Percentiles rank a stretch among this genome's conserved stretches.
Evolutionary conservation across 2,113 vertebrate species (phyloP).

Genomic region (Charina bottae): DNA sequence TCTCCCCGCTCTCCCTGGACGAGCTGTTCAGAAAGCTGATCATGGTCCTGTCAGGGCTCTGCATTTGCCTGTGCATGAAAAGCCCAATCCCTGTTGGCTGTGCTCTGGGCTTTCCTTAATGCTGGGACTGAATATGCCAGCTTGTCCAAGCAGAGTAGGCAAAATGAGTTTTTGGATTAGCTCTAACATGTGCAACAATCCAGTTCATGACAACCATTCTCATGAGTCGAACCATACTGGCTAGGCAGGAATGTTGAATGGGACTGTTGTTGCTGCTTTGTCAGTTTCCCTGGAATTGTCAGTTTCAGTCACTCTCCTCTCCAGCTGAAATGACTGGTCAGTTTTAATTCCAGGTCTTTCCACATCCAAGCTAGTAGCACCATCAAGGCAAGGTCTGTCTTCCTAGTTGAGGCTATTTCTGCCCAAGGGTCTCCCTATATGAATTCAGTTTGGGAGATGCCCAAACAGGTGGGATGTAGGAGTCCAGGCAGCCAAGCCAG

Average conservation of each 20-base stretch:
- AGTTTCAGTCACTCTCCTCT: not conserved
- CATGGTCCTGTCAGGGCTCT: not conserved
- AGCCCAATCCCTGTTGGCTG: not conserved
- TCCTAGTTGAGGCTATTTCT: not conserved
- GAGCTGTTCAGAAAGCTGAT: not conserved
- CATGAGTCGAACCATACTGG: not conserved
- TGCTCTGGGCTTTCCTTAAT: not conserved
- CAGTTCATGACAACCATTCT: not conserved
- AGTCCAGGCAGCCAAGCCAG: not conserved
- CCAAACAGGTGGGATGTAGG: not conserved
- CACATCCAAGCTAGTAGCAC: not conserved
- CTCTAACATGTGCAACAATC: not conserved
- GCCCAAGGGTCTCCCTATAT: not conserved
- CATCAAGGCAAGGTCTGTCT: not conserved
- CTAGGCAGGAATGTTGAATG: not conserved
- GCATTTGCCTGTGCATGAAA: not conserved
- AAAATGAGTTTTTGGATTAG: not conserved
- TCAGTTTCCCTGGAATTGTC: not conserved
- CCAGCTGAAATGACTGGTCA: not conserved
- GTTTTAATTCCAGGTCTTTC: not conserved
- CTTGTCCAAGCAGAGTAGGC: not conserved
- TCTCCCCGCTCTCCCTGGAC: not conserved
- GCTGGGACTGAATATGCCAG: not conserved
- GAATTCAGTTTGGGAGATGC: not conserved
- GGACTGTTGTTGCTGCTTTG: not conserved